Conservation (phyloP, 2,888 invertebrate species). For the Nemapogon koenigi region DNA sequence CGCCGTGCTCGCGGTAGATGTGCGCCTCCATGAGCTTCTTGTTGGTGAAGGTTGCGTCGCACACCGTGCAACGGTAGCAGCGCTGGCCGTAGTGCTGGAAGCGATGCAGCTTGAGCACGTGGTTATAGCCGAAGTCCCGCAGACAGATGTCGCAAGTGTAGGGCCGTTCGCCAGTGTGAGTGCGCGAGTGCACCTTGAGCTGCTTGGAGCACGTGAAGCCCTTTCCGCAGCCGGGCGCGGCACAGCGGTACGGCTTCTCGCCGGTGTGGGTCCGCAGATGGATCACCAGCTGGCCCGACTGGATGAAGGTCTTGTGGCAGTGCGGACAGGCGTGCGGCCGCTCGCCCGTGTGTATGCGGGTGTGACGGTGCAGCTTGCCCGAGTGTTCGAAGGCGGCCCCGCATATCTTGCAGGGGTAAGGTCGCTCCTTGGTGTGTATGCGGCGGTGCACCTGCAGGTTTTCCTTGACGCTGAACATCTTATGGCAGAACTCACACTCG, state of each 20-base stretch:
- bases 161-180: constrained; percentile 90
- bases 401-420: constrained; percentile 89
- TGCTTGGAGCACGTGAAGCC: constrained; percentile 93
- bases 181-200: constrained; percentile 88
- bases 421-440: constrained; percentile 91
- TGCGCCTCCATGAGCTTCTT: constrained; percentile 92
- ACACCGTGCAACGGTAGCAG: constrained; percentile 91
- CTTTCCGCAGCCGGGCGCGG: constrained; percentile 83
- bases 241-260: constrained; percentile 84
- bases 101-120: constrained; percentile 86
- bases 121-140: constrained; percentile 90
- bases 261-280: constrained; percentile 91
- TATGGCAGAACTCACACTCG: constrained; percentile 90
- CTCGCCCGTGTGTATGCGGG: constrained; percentile 90
- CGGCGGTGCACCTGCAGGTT: constrained; percentile 89
- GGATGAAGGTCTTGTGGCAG: constrained; percentile 89
- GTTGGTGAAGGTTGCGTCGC: constrained; percentile 88
- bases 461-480: constrained; percentile 92
- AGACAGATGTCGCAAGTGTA: constrained; percentile 92
- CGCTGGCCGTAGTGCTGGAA: constrained; percentile 92
- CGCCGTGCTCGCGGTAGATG: constrained; percentile 66
- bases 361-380: constrained; percentile 88
- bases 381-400: constrained; percentile 90
- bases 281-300: constrained; percentile 89
- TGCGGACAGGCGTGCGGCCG: constrained; percentile 88